phyloP scores from a whole-genome alignment of 53 echinoderm and acorn worm species.

The Actinopyga echinites region DNA sequence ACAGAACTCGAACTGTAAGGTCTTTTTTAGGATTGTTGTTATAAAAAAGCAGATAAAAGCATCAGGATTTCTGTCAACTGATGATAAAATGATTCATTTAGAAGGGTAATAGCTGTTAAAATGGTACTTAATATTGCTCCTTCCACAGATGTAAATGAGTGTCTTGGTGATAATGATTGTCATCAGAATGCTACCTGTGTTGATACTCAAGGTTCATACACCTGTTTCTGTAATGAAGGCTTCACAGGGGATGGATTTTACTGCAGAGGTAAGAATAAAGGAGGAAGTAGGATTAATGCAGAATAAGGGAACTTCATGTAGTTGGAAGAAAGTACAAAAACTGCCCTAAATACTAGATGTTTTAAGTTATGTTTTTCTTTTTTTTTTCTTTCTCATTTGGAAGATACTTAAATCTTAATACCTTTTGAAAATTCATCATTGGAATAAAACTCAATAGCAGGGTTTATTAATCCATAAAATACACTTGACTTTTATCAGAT shows the following conservation, averaged over 20 bases:
- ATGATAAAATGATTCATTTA: not conserved
- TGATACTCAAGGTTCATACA: conserved; percentile 64
- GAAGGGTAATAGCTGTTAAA: not conserved
- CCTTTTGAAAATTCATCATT: too few species aligned
- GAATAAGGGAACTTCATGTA: too few species aligned
- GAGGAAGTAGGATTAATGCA: not conserved
- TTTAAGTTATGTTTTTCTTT: too few species aligned
- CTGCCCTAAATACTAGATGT: too few species aligned
- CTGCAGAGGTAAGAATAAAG: conserved; percentile 62
- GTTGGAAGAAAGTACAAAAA: too few species aligned
- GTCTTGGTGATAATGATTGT: conserved; percentile 30
- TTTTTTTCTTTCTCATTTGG: too few species aligned
- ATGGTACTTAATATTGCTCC: not conserved
- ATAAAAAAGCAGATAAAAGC: too few species aligned
- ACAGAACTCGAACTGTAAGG: too few species aligned
- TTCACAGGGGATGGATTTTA: conserved; percentile 70
- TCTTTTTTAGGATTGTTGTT: too few species aligned
- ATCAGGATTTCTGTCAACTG: not conserved
- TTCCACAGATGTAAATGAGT: conserved; percentile 61
- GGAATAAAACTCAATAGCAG: too few species aligned
- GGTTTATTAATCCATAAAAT: too few species aligned
- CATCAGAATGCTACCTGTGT: conserved; percentile 52
- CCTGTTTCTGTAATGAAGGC: conserved; percentile 62
- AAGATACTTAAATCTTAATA: too few species aligned
- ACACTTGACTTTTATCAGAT: not conserved